These are phyloP conservation scores for Cheumatopsyche charites DNA, from an alignment of 1,140 invertebrate species.

Conservation along the genomic window DNA sequence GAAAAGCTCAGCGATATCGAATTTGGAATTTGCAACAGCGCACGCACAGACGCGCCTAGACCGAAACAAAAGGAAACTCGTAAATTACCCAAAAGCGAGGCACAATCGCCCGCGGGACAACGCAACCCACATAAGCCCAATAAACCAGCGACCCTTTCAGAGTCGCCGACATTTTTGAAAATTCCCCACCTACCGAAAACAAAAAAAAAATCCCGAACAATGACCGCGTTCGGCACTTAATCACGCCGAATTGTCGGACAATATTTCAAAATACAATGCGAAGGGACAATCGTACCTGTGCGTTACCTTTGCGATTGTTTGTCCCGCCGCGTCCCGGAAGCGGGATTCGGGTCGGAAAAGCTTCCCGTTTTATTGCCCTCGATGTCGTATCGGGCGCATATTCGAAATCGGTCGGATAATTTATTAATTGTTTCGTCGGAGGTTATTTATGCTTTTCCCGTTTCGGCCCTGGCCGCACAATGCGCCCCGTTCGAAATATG, in stretches of 20 bases:
- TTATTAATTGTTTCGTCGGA: too few relatives aligned
- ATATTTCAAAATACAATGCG: constrained; percentile 46
- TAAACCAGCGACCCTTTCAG: constrained; percentile 31
- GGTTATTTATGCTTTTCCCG: too few relatives aligned
- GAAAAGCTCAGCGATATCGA: too few relatives aligned
- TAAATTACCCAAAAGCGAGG: constrained; percentile 36
- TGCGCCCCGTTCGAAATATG: too few relatives aligned
- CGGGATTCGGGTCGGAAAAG: constrained; percentile 31
- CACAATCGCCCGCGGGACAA: constrained; percentile 20
- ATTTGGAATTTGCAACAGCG: background rate
- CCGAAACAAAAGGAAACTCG: constrained; percentile 44
- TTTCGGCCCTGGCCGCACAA: too few relatives aligned
- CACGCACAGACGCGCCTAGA: background rate
- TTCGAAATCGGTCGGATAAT: too few relatives aligned
- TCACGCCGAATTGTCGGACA: constrained; percentile 47
- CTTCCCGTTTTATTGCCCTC: constrained; percentile 37
- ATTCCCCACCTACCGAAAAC: background rate
- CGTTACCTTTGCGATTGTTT: too few relatives aligned
- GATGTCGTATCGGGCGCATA: background rate
- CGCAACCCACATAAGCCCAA: constrained; percentile 37
- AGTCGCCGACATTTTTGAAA: too few relatives aligned
- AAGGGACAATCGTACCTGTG: too few relatives aligned
- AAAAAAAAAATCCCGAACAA: constrained; percentile 37
- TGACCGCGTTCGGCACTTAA: constrained; percentile 45
- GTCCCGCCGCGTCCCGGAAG: too few relatives aligned